Conservation (phyloP, 2,797 vertebrate species). For the Spatula versicolor region DNA sequence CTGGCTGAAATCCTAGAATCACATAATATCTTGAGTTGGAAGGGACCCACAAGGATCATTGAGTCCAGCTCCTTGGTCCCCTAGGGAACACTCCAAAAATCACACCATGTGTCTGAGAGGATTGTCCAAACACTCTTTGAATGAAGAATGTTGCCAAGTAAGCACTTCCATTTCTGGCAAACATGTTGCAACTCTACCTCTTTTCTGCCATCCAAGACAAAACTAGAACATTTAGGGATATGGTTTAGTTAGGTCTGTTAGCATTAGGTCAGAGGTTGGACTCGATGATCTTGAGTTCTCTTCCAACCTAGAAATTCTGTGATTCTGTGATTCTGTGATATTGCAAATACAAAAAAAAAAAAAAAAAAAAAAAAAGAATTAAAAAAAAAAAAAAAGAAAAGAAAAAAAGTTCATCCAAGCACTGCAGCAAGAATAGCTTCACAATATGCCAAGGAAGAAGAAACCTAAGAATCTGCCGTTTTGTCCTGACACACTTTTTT, state of each 20-base stretch:
- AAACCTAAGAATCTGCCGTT: neutral
- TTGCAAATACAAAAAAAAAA: neutral
- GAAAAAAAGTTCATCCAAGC: neutral
- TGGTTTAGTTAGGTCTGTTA: too few relatives aligned
- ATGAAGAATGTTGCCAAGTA: neutral
- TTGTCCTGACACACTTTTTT: neutral
- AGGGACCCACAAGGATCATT: too few relatives aligned
- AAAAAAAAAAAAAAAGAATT: too few relatives aligned
- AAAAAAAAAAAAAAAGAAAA: neutral
- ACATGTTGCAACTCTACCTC: neutral
- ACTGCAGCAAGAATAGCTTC: neutral
- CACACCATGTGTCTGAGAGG: too few relatives aligned
- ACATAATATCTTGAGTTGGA: too few relatives aligned
- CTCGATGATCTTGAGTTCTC: too few relatives aligned
- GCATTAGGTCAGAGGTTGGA: too few relatives aligned
- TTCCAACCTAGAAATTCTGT: too few relatives aligned
- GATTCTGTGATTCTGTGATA: neutral
- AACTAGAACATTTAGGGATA: neutral
- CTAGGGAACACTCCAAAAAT: too few relatives aligned
- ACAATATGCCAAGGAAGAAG: neutral
- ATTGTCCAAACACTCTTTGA: neutral
- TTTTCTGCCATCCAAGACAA: neutral
- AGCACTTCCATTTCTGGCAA: neutral
- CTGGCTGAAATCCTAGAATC: neutral
- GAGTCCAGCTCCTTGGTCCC: too few relatives aligned